Base-by-base conservation (phyloP, 2,888 invertebrate genomes). In the Omphaloscelis lunosa region DNA sequence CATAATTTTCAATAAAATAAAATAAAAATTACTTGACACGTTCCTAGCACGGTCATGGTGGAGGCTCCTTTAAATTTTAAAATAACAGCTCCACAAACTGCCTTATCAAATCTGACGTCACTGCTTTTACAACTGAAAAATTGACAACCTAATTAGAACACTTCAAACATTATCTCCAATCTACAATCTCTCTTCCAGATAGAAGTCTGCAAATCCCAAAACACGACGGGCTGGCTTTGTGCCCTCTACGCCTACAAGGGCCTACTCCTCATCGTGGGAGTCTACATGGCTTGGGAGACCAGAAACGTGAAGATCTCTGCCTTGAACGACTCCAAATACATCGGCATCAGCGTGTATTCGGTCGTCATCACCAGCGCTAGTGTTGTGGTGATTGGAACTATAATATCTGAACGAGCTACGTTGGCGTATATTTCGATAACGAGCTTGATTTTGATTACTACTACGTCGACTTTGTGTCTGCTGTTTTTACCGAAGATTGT, bases 231-330 rank as follows among this genome's bases (percentile, higher is more conserved):
- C 68, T 99, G 99, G 99, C 97, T 99, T n/a, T 98, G 98, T 69
- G 98, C 98, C 0, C 97, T 99, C 20, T 99, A 99, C 94, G 98
- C 98, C 15, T 99, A 99, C 97, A 99, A 99, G 94, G 99, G 98
- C 2, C 97, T 99, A 0, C 97, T 99, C 29, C 97, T 99, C 27
- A 97, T 99, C 51, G 99, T 99, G 80, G 99, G 99, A 0, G 98
- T 99, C 7, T 99, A 99, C 95, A 99, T 99, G 99, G 99, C 99
- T 0, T 99, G 99, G 99, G 99, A 99, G 96, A 99, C 99, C 17
- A 97, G 98, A 72, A 98, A 98, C 93, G 99, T 99, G 41, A 99
- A 99, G 95, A 98, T 99, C 89, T 98, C 99, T 23, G 99, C 98
- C 0, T 95, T 99, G 45, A 99, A 99, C 95, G 99, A 99, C 95